These are phyloP conservation scores for Paramormyrops kingsleyae DNA, from an alignment of 2,113 vertebrate genomes.

Conservation along the genomic window DNA sequence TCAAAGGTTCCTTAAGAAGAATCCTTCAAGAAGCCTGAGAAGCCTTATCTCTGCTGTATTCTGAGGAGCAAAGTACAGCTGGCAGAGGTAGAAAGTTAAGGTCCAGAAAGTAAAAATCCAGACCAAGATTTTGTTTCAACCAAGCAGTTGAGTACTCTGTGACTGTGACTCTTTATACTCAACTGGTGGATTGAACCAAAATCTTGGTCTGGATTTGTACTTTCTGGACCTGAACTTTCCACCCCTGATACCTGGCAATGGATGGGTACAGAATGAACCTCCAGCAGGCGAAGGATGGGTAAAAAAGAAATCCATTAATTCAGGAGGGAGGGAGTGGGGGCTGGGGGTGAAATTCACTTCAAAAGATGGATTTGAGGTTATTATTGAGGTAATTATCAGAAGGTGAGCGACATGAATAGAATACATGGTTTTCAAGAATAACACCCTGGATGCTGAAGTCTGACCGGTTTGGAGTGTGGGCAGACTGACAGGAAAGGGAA, in stretches of 20 bases:
- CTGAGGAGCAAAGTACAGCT: background rate
- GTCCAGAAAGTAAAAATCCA: background rate
- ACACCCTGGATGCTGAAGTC: background rate
- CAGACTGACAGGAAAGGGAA: background rate
- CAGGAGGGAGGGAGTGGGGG: background rate
- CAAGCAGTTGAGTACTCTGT: background rate
- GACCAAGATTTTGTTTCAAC: background rate
- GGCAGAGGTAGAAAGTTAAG: background rate
- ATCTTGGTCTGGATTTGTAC: background rate
- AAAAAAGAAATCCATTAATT: background rate
- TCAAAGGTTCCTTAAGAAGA: background rate
- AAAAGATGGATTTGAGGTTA: background rate
- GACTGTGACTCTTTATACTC: too few relatives aligned
- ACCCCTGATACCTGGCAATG: background rate
- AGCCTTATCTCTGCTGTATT: background rate
- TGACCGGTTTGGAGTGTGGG: background rate
- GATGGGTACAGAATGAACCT: background rate
- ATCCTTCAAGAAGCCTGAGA: background rate
- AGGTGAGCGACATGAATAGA: background rate
- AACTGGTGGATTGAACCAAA: background rate
- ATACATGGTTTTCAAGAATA: background rate
- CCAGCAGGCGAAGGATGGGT: background rate
- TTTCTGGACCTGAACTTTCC: background rate
- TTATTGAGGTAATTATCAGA: background rate
- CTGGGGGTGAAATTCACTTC: background rate